A percentile compares a stretch with the other conserved stretches of the same genome.
Conservation (phyloP, 2,797 vertebrate species). For the Heliangelus exortis region DNA sequence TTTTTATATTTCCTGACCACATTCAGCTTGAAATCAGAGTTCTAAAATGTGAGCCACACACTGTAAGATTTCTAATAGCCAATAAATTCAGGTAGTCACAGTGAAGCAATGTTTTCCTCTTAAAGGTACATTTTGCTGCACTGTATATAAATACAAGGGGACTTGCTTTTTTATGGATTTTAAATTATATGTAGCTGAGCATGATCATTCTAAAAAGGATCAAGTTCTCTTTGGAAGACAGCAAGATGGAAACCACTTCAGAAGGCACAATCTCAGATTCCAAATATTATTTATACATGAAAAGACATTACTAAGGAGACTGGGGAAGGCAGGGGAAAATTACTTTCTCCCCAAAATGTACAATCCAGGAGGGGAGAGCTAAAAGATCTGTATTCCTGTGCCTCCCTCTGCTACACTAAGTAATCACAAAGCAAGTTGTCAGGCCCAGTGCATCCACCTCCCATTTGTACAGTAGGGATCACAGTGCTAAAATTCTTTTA, state of each 20-base stretch:
- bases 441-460: not conserved
- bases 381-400: not conserved
- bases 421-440: not conserved
- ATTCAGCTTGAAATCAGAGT: conserved; percentile 63
- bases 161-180: conserved; percentile 26
- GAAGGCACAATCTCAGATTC: not conserved
- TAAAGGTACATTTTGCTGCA: conserved; percentile 50
- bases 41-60: conserved; percentile 53
- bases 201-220: conserved; percentile 41
- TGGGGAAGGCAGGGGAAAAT: not conserved
- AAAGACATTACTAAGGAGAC: conserved; percentile 3
- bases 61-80: conserved; percentile 60
- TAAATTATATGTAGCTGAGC: conserved; percentile 56
- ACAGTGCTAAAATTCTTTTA: not conserved
- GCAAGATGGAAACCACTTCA: conserved; percentile 65
- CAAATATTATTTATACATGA: conserved; percentile 49
- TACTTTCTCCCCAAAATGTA: not conserved
- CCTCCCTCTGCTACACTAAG: not conserved
- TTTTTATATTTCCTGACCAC: conserved; percentile 72
- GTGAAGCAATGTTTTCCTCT: conserved; percentile 68
- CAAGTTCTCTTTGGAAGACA: conserved; percentile 47
- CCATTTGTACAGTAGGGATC: not conserved
- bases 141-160: conserved; percentile 29
- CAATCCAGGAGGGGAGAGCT: not conserved
- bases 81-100: conserved; percentile 64